Percentiles rank a stretch among this genome's conserved stretches.
These are phyloP conservation scores for Ficedula albicollis DNA, from an alignment of 2,797 vertebrate genomes.

Conservation along the genomic window DNA sequence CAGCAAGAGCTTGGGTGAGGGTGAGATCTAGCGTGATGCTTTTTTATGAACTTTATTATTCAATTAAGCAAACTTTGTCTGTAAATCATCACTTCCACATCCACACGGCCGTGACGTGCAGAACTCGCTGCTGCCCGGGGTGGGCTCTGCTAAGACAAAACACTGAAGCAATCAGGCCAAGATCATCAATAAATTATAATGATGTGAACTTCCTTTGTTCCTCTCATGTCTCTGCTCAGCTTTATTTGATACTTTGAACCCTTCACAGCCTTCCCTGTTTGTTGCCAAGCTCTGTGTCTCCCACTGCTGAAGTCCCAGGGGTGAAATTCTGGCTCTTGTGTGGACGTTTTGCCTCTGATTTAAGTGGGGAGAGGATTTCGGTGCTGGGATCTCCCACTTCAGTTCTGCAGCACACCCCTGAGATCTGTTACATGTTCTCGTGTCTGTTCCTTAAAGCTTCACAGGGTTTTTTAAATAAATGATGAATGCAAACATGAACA, in stretches of 20 bases:
- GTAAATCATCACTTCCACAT: background rate
- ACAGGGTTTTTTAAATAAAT: background rate
- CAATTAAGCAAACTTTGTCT: background rate
- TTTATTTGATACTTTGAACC: constrained; percentile 42
- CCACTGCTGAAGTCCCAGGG: background rate
- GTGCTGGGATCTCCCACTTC: background rate
- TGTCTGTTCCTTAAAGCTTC: background rate
- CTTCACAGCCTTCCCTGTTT: background rate
- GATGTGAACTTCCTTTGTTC: constrained; percentile 58
- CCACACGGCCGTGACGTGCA: background rate
- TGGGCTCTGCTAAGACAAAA: background rate
- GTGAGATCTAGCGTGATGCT: background rate
- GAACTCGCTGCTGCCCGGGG: background rate
- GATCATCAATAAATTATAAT: constrained; percentile 52
- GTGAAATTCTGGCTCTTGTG: background rate
- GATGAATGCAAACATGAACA: background rate
- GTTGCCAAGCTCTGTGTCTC: background rate
- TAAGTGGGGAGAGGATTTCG: background rate
- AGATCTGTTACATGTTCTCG: background rate
- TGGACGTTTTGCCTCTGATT: background rate
- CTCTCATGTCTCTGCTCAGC: background rate
- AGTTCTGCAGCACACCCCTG: background rate
- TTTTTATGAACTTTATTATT: background rate
- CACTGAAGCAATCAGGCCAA: background rate
- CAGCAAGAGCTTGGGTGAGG: constrained; percentile 37